Conservation (phyloP, 2,888 invertebrate species). For the Odontothrips loti region DNA sequence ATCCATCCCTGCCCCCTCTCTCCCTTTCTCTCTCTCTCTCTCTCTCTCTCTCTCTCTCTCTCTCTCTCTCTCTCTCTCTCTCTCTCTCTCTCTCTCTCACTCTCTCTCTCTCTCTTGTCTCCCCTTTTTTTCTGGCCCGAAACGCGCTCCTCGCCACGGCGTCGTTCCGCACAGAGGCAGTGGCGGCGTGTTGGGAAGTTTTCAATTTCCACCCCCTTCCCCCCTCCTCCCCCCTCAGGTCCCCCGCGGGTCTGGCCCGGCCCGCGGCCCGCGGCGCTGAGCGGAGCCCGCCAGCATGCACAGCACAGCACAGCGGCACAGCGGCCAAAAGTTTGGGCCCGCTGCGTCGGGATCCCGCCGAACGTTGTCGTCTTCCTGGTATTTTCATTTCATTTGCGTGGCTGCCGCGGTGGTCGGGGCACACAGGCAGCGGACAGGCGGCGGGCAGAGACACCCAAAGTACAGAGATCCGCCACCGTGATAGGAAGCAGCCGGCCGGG, state of each 20-base stretch:
- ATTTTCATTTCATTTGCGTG: constrained; percentile 21
- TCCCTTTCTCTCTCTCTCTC: neutral
- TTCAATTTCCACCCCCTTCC: constrained; percentile 1
- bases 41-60: neutral
- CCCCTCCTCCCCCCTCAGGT: neutral
- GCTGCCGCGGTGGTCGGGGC: neutral
- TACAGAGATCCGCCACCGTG: too few species aligned
- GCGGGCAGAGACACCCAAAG: too few species aligned
- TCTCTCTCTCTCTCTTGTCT: neutral
- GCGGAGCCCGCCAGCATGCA: neutral
- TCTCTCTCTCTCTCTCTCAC: neutral
- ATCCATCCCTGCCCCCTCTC: neutral
- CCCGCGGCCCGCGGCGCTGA: neutral
- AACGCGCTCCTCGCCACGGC: neutral
- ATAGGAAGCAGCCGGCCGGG: too few species aligned
- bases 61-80: neutral
- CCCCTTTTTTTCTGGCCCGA: neutral
- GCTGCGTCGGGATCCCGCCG: neutral
- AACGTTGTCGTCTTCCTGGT: constrained; percentile 14
- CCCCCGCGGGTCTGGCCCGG: neutral
- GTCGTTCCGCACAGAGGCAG: neutral
- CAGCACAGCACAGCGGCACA: too few species aligned
- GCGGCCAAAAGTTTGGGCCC: neutral
- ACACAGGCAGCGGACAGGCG: too few species aligned
- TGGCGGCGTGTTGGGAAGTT: constrained; percentile 7